phyloP scores from a whole-genome alignment of 2,113 vertebrate genomes.

The Cinclus mexicanus region DNA sequence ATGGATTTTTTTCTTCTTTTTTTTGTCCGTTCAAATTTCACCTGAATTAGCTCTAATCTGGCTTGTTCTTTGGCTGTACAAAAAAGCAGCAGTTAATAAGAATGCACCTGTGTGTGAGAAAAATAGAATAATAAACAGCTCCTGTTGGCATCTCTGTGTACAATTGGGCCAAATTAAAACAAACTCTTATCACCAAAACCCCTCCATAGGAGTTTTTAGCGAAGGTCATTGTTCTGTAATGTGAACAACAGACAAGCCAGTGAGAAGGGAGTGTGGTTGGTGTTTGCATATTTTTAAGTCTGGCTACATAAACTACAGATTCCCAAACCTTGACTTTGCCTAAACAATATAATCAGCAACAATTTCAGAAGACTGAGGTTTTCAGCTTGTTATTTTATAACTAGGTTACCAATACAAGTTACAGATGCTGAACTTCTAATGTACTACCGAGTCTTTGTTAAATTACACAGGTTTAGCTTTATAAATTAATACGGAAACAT shows the following conservation, averaged over 20 bases:
- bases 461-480: neutral
- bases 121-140: neutral
- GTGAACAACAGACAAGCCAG: neutral
- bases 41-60: neutral
- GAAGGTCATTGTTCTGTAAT: neutral
- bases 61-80: neutral
- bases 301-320: neutral
- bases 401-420: neutral
- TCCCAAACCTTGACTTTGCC: neutral
- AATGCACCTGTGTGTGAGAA: neutral
- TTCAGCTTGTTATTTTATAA: neutral
- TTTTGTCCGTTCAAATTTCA: neutral
- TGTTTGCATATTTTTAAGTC: constrained; percentile 6
- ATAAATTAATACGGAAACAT: neutral
- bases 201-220: neutral
- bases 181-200: neutral
- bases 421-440: neutral
- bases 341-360: neutral
- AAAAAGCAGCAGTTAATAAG: neutral
- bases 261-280: neutral
- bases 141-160: neutral
- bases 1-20: neutral
- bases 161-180: neutral
- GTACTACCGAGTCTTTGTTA: neutral
- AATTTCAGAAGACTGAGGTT: neutral